Evolutionary conservation across 2,797 vertebrate species (phyloP), one percentile per base, ranked within the genome.

Genomic region (Crenuchus spilurus): DNA sequence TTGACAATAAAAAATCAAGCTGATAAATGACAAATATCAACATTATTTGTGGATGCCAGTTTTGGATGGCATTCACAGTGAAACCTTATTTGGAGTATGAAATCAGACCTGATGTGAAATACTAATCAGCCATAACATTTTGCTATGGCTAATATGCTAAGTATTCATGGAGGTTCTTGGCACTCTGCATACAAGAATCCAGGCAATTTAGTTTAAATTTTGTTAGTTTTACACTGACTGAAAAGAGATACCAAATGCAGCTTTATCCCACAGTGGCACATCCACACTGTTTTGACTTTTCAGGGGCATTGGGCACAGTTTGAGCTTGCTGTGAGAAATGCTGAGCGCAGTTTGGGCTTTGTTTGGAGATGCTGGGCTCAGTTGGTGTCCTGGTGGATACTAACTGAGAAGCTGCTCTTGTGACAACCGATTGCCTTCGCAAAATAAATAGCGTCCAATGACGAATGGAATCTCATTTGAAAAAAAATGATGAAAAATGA

Each of bases 401-500:
- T 13, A 8, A 26, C 22, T 28, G 51, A 30, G 51, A 31, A 4
- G 51, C 51, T 54, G 51, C 26, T 13, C 51, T 54, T 14, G 31
- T 6, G 11, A 6, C 10, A 30, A n/a, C 51, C 6, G 26, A 6
- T 8, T 30, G 49, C 13, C 49, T 52, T 52, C 2, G 48, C 6
- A 30, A 4, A 54, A 30, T 54, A 16, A 28, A 14, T 2, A 7
- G 5, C 1, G 26, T 6, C 28, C 13, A n/a, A 7, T 30, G 51
- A 30, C 2, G 51, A 24, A 31, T 2, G 51, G 16, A 63, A 31
- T 28, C 54, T 62, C 63, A 1, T 68, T 57, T 31, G 55, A 57
- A 13, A 62, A n/a, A 24, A 77, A 28, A 46, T 68, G 26, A 48
- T 42, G 14, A 60, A 42, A 46, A 55, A 61, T 42, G 42, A 8